phyloP scores from a whole-genome alignment of 2,888 invertebrate genomes.

The Platyscelio sp. region DNA sequence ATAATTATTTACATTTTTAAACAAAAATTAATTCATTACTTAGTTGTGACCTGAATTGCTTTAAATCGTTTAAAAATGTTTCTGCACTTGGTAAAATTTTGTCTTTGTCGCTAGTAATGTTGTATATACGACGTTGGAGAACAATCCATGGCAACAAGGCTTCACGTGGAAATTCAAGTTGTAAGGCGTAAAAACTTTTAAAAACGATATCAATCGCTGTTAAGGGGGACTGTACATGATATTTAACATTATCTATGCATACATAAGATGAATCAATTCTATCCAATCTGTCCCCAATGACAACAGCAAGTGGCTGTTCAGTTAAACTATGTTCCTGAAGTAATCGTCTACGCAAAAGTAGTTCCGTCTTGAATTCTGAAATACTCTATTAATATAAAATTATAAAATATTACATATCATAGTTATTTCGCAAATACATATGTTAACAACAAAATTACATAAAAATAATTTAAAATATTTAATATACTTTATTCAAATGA shows the following conservation, averaged over 20 bases:
- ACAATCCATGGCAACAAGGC: constrained; percentile 52
- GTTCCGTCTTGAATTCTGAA: too few relatives aligned
- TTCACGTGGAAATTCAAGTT: constrained; percentile 50
- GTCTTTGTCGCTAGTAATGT: constrained; percentile 13
- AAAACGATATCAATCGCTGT: constrained; percentile 53
- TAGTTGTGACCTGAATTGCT: too few relatives aligned
- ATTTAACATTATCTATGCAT: constrained; percentile 55
- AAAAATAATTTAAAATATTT: too few relatives aligned
- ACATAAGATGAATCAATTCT: constrained; percentile 37
- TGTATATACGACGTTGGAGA: constrained; percentile 50
- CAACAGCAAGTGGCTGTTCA: constrained; percentile 56
- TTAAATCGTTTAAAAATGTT: constrained; percentile 9
- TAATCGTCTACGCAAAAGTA: too few relatives aligned
- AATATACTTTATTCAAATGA: too few relatives aligned
- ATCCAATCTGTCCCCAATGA: constrained; percentile 46
- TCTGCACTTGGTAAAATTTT: background rate
- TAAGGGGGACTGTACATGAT: constrained; percentile 26
- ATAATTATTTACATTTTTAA: too few relatives aligned
- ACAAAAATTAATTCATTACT: too few relatives aligned
- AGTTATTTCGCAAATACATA: too few relatives aligned
- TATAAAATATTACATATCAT: too few relatives aligned
- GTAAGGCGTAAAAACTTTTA: constrained; percentile 60
- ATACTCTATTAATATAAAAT: too few relatives aligned
- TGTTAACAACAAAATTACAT: too few relatives aligned
- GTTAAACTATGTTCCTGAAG: constrained; percentile 24